Evolutionary conservation across 2,888 invertebrate species (phyloP).

Genomic region (Thumatha senex): DNA sequence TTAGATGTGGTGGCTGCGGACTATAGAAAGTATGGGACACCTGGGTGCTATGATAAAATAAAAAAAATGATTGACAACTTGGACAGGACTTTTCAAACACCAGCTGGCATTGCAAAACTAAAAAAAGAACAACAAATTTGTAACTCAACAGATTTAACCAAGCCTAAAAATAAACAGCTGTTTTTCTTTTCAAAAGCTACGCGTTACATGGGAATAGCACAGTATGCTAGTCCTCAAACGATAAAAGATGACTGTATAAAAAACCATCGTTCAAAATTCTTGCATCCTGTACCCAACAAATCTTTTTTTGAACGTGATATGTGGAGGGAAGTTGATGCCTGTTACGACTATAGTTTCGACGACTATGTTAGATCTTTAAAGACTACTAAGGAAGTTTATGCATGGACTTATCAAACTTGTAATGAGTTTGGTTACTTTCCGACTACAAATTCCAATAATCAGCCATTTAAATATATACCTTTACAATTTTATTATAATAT

Average conservation of each 20-base stretch:
- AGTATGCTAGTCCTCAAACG: slow-evolving; percentile 52
- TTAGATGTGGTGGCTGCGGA: slow-evolving; percentile 64
- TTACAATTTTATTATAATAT: slow-evolving; percentile 61
- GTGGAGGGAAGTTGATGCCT: too few relatives aligned
- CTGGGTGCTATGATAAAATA: slow-evolving; percentile 54
- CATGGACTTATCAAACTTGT: slow-evolving; percentile 83
- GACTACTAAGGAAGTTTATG: neutral
- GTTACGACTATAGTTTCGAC: too few relatives aligned
- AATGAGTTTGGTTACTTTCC: slow-evolving; percentile 90
- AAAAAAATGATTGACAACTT: slow-evolving; percentile 51
- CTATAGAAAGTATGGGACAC: slow-evolving; percentile 59
- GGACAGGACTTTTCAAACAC: slow-evolving; percentile 49
- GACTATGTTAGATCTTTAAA: too few relatives aligned
- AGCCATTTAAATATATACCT: slow-evolving; percentile 81
- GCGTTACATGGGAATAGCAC: slow-evolving; percentile 54
- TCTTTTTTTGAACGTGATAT: too few relatives aligned
- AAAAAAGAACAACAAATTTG: slow-evolving; percentile 68
- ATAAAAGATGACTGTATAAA: slow-evolving; percentile 51
- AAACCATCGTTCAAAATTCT: too few relatives aligned
- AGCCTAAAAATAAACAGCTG: slow-evolving; percentile 55
- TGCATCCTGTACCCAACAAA: too few relatives aligned
- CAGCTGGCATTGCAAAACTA: slow-evolving; percentile 53
- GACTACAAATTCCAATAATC: slow-evolving; percentile 79
- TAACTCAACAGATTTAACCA: slow-evolving; percentile 52
- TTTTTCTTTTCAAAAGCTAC: slow-evolving; percentile 56